Evolutionary conservation across 1,140 invertebrate species (phyloP), one percentile per base, ranked within the genome.

Genomic region (Leptonema lineaticorne): DNA sequence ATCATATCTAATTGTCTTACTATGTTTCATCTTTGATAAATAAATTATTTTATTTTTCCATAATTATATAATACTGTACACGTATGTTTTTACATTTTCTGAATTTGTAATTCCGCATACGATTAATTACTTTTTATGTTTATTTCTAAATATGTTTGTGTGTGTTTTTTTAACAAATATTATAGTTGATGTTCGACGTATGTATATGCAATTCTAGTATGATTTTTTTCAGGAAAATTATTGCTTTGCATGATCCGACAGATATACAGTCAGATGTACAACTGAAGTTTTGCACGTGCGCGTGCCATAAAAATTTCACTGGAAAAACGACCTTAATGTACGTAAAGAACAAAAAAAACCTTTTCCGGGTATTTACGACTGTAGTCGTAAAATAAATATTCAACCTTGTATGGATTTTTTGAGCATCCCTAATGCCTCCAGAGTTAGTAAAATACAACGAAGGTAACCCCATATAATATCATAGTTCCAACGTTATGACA

Each of bases 291-390:
- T 64, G 29, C 62, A 50, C 62, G 62, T 64, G 62, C 45, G 62
- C 29, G n/a, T 33, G 62, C 45, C 27, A 64, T 64, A 64, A 64
- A 64, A 64, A 64, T 64, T 62, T 64, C 41, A 64, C 62, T 11
- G 62, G 41, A 50, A 64, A 60, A 64, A 64, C 62, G 26, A 41
- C 45, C 62, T 64, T 64, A 64, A 64, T 64, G 62, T 50, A 50
- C 45, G 33, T 26, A 62, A 33, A 64, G 27, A 64, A 59, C 57
- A 59, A 64, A 50, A 64, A 50, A 64, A 64, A 64, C 7, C 62
- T 64, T 37, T 64, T 64, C 45, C 62, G 62, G 41, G 62, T 64
- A 64, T 64, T 64, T 64, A 64, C 62, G 62, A 64, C 45, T 37
- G 27, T 41, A 50, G 30, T 37, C 26, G 33, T 53, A 26, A 41